These are phyloP conservation scores for Meandrina meandrites DNA, from an alignment of 92 coral and sea anemone genomes.

Conservation along the genomic window DNA sequence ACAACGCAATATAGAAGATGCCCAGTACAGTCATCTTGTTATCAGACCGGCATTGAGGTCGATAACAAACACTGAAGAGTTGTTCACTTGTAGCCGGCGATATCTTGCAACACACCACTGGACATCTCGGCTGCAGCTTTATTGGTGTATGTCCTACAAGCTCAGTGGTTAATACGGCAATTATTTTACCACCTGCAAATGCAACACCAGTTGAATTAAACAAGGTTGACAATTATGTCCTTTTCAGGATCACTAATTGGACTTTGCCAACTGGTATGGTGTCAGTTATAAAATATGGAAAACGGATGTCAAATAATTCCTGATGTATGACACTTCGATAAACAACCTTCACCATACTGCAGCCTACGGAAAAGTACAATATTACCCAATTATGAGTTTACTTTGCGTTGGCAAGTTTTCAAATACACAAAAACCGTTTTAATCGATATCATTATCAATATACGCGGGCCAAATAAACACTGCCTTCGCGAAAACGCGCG, in stretches of 20 bases:
- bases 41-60: neutral
- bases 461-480: no score
- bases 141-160: neutral
- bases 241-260: neutral
- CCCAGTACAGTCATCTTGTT: neutral
- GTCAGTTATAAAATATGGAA: neutral
- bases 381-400: no score
- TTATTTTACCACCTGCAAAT: constrained; percentile 43
- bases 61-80: neutral
- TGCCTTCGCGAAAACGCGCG: no score
- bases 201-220: neutral
- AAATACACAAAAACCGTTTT: no score
- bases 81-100: neutral
- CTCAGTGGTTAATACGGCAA: constrained; percentile 9
- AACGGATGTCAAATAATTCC: neutral
- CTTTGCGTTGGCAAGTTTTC: no score
- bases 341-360: neutral
- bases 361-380: neutral
- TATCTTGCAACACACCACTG: neutral
- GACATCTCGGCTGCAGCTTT: constrained; percentile 17
- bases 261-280: neutral
- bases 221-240: constrained; percentile 1
- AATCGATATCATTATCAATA: no score
- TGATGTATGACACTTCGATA: neutral
- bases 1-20: neutral